Evolutionary conservation across 2,113 vertebrate genomes (phyloP).

Genomic region (Pipra filicauda): DNA sequence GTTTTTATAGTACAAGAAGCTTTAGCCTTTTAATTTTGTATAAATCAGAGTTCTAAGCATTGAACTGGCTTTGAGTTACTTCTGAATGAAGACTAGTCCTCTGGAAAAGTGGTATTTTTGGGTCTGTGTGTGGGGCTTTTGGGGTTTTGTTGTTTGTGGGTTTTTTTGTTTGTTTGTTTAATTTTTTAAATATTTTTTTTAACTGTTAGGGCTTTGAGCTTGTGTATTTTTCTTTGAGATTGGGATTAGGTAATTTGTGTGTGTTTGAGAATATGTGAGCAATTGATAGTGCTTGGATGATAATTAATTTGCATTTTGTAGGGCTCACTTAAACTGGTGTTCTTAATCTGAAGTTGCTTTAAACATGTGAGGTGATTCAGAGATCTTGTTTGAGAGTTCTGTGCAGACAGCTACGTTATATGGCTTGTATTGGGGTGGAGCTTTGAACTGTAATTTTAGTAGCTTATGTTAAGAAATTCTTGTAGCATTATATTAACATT

Average conservation of each 20-base stretch:
- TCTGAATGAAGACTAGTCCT: not conserved
- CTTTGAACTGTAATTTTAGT: not conserved
- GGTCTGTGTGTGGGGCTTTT: not conserved
- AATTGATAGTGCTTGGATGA: not conserved
- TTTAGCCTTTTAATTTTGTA: not conserved
- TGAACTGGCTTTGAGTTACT: not conserved
- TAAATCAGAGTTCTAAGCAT: not conserved
- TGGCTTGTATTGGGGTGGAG: not conserved
- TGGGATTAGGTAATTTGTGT: not conserved
- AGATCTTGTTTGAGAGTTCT: not conserved
- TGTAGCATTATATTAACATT: not conserved
- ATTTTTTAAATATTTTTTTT: not conserved
- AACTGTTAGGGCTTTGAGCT: not conserved
- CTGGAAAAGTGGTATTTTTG: not conserved
- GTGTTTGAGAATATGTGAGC: not conserved
- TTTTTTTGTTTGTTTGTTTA: not conserved
- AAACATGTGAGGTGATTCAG: not conserved
- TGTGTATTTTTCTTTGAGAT: not conserved
- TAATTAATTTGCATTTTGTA: not conserved
- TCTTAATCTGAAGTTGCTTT: not conserved
- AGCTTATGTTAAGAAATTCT: not conserved
- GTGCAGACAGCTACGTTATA: fast-evolving
- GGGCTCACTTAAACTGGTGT: not conserved
- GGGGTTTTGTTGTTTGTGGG: not conserved
- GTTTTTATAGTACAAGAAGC: not conserved